phyloP scores from a whole-genome alignment of 1,140 invertebrate genomes.

The Philotrypesis tridentata region DNA sequence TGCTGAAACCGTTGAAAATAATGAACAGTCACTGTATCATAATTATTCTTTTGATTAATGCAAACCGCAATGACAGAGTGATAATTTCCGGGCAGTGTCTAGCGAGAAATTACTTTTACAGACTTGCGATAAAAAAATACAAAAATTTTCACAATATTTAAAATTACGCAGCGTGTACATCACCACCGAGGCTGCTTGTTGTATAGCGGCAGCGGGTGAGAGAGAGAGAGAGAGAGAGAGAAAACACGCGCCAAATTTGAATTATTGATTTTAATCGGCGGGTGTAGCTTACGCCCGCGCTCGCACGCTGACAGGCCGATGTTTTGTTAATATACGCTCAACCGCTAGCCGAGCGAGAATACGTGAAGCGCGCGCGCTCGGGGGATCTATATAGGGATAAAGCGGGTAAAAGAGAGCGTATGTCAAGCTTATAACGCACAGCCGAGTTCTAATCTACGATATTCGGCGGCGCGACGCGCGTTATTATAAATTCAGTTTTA shows the following conservation, averaged over 20 bases:
- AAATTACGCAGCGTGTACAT: too few species aligned
- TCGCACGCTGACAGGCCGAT: neutral
- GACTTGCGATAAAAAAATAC: too few species aligned
- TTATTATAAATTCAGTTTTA: slow-evolving; percentile 40
- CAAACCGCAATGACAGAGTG: too few species aligned
- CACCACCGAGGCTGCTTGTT: too few species aligned
- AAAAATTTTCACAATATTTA: too few species aligned
- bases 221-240: neutral
- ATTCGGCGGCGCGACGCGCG: neutral
- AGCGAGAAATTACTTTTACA: too few species aligned
- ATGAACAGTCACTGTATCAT: too few species aligned
- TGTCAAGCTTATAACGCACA: slow-evolving; percentile 7
- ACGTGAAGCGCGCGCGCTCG: slow-evolving; percentile 12
- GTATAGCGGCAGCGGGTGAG: too few species aligned
- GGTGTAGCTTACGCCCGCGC: neutral
- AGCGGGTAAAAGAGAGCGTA: slow-evolving; percentile 7
- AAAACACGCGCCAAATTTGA: slow-evolving; percentile 32
- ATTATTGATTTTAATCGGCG: slow-evolving; percentile 40
- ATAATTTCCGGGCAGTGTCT: too few species aligned
- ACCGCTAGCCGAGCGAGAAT: neutral
- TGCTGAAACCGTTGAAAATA: too few species aligned
- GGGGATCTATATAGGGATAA: neutral
- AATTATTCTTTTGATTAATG: too few species aligned
- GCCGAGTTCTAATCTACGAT: slow-evolving; percentile 29
- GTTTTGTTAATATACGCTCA: slow-evolving; percentile 23